phyloP scores from a whole-genome alignment of 2,113 vertebrate species.

The Solenodon paradoxus region DNA sequence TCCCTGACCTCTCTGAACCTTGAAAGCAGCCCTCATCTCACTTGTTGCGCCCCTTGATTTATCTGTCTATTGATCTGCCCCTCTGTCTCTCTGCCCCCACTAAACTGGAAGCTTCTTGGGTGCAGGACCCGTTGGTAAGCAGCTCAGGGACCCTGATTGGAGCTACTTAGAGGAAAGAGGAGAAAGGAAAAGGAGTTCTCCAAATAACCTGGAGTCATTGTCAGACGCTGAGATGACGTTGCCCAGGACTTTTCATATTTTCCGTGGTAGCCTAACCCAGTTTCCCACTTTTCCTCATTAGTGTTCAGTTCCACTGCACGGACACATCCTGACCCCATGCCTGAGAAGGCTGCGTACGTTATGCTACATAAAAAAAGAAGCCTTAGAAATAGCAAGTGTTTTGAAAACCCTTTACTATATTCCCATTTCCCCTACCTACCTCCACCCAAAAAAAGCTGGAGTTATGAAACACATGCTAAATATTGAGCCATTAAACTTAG shows the following conservation, averaged over 20 bases:
- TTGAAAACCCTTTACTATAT: conserved; percentile 83
- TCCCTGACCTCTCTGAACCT: not conserved
- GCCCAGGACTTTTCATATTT: conserved; percentile 56
- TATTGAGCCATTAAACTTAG: conserved; percentile 82
- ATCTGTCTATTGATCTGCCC: not conserved
- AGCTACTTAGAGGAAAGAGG: not conserved
- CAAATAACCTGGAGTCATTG: conserved; percentile 15
- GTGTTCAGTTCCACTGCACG: conserved; percentile 31
- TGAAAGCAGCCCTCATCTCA: rapidly evolving
- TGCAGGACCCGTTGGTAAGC: not conserved
- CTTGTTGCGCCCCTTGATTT: not conserved
- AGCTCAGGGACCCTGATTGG: not conserved
- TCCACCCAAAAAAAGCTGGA: conserved; percentile 81
- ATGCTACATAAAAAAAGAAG: conserved; percentile 80
- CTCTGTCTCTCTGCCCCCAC: not conserved
- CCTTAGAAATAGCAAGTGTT: conserved; percentile 84
- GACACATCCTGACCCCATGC: conserved; percentile 57
- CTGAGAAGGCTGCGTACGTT: conserved; percentile 72
- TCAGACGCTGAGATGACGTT: conserved; percentile 36
- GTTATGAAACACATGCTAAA: conserved; percentile 84
- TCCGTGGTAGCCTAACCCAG: conserved; percentile 65
- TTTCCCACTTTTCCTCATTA: conserved; percentile 59
- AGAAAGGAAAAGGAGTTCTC: not conserved
- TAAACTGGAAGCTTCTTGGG: not conserved
- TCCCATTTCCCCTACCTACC: conserved; percentile 81